Conservation (phyloP, 53 echinoderm and acorn worm species). For the Holothuria scabra region DNA sequence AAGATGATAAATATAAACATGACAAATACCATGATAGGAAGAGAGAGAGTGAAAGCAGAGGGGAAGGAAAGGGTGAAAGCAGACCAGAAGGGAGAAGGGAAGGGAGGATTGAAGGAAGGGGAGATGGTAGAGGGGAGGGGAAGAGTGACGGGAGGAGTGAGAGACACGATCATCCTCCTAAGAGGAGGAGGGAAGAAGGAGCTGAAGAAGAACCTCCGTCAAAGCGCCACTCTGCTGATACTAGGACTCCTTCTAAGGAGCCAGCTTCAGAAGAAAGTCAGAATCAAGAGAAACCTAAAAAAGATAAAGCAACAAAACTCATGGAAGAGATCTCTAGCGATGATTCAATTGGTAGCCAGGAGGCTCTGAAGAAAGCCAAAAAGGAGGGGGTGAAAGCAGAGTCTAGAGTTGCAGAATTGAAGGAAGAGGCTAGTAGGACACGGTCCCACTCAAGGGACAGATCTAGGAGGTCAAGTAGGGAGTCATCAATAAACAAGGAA, state of each 20-base stretch:
- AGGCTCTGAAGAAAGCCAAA: background rate
- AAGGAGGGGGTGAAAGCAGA: background rate
- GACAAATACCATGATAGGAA: background rate
- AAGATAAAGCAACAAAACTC: slow-evolving; percentile 19
- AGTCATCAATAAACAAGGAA: slow-evolving; percentile 29
- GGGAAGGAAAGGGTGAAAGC: slow-evolving; percentile 44
- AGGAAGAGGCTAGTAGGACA: slow-evolving; percentile 17
- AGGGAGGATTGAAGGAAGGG: slow-evolving; percentile 36
- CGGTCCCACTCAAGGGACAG: slow-evolving; percentile 43
- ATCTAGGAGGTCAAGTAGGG: slow-evolving; percentile 33
- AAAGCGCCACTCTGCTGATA: slow-evolving; percentile 22
- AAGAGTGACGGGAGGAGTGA: slow-evolving; percentile 52
- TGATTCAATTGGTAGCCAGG: slow-evolving; percentile 47
- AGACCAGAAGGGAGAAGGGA: slow-evolving; percentile 31
- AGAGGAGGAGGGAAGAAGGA: slow-evolving; percentile 47
- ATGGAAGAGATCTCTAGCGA: slow-evolving; percentile 50
- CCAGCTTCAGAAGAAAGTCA: background rate
- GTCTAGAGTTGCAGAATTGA: slow-evolving; percentile 14
- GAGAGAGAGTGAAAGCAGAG: slow-evolving; percentile 49
- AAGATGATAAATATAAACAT: slow-evolving; percentile 2
- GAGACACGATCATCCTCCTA: slow-evolving; percentile 28
- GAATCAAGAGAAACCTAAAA: background rate
- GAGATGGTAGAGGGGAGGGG: slow-evolving; percentile 33
- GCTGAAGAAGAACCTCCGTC: slow-evolving; percentile 45
- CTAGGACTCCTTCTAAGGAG: slow-evolving; percentile 34